Evolutionary conservation across 1,140 invertebrate species (phyloP).

Genomic region (Drosophila bifasciata): DNA sequence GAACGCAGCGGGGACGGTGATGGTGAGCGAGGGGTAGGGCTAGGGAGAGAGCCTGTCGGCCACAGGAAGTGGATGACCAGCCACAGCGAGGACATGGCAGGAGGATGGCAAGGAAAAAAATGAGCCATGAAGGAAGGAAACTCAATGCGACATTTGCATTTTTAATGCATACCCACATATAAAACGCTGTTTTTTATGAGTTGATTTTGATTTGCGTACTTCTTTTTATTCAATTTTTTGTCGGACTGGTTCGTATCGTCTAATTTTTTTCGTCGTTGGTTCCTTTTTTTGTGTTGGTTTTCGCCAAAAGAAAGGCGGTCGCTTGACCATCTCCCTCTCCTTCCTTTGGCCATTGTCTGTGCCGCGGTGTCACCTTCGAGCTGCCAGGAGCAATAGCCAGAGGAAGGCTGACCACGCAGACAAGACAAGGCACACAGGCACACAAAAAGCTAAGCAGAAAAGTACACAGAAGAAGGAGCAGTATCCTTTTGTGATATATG

Average conservation of each 20-base stretch:
- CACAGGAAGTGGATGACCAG: slow-evolving; percentile 60
- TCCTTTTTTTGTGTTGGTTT: slow-evolving; percentile 32
- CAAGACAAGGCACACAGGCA: slow-evolving; percentile 36
- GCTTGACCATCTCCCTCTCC: slow-evolving; percentile 57
- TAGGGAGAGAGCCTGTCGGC: slow-evolving; percentile 14
- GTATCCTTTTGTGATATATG: slow-evolving; percentile 84
- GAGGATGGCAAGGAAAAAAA: slow-evolving; percentile 27
- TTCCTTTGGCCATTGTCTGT: slow-evolving; percentile 63
- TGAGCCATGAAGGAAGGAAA: slow-evolving; percentile 48
- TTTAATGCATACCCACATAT: slow-evolving; percentile 83
- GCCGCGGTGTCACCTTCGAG: slow-evolving; percentile 80
- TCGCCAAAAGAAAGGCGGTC: slow-evolving; percentile 43
- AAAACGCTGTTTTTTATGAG: slow-evolving; percentile 70
- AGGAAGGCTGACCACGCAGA: slow-evolving; percentile 13
- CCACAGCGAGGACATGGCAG: slow-evolving; percentile 43
- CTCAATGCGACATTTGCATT: slow-evolving; percentile 83
- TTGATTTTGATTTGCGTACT: slow-evolving; percentile 70
- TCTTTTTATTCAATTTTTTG: slow-evolving; percentile 41
- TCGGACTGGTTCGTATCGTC: slow-evolving; percentile 61
- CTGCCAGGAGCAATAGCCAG: slow-evolving; percentile 43
- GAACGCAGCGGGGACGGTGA: too few relatives aligned
- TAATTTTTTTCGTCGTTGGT: slow-evolving; percentile 54
- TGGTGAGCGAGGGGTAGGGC: too few relatives aligned
- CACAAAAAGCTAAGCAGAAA: slow-evolving; percentile 78
- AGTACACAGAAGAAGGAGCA: slow-evolving; percentile 66